Base-by-base conservation (phyloP, 2,888 invertebrate species). In the Cerastis rubricosa region DNA sequence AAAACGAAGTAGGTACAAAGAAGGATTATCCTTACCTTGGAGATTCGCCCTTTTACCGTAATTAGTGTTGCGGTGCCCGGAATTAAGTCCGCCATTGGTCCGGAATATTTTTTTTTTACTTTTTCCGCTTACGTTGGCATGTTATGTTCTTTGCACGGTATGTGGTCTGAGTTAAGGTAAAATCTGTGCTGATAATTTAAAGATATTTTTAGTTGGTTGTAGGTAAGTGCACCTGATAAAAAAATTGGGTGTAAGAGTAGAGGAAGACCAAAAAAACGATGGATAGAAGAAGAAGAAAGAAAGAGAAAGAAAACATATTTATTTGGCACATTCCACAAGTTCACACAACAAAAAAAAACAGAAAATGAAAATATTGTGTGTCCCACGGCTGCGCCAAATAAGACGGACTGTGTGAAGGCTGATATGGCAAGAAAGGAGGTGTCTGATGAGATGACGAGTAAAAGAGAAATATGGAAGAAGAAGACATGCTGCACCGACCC, bases 1-100 rank as follows among this genome's bases (percentile, higher is more conserved):
- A 93, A 92, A 93, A 91, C 90, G 89, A 87, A 89, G 90, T 89
- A 88, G 88, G 87, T 81, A 88, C 77, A 90, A 89, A 90, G 89
- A 90, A 90, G 91, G 92, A 91, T 93, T 90, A 92, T 90, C 91
- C 89, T 89, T 90, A 87, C 91, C 90, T 91, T 87, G 57, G 90
- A 88, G 91, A 89, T 87, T 84, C 78, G 88, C 78, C 81, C 87
- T 91, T 91, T 91, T 89, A 90, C 89, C 88, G 89, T 92, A 92
- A 92, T 92, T 92, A 92, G 91, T 88, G 89, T 85, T 85, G 88
- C 84, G 88, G 89, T 80, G 76, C 78, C 59, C 76, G 75, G 82
- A 81, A 84, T 85, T 80, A 83, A 85, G 77, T 79, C 71, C 69
- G 76, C 78, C 71, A 75, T 78, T 86, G 70, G 71, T 57, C 57